Base-by-base conservation (phyloP, 2,113 vertebrate genomes). In the Hypocryptadius cinnamomeus region DNA sequence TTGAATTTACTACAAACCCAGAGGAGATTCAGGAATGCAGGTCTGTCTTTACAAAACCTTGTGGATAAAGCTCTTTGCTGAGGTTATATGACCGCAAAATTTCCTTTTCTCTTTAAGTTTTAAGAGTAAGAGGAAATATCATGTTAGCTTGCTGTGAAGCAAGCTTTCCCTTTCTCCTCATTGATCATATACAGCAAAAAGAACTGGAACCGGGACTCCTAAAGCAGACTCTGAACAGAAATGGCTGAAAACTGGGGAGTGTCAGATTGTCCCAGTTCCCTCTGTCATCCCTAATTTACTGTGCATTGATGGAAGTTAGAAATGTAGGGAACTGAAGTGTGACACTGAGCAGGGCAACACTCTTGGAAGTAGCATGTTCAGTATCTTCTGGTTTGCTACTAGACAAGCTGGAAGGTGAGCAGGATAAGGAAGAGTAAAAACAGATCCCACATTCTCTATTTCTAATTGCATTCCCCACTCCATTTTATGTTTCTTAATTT, bases 381-480 rank as follows among this genome's bases (percentile, higher is more conserved):
- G 1, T 60, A 47, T 18, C 17, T 85, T 63, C 35, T 83, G 8
- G 9, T 78, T 64, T 63, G 24, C 11, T 72, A 6, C 37, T 31
- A 64, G 23, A 42, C 35, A 79, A 65, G 39, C 22, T 64, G 68
- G 13, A 87, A 72, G 13, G 12, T 2, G 10, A 87, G 31, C 5
- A 76, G 28, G 5, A 47, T 19, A 54, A 76, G 4, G 5, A 6
- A 74, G 33, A 60, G 66, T 35, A 57, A 81, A 79, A 69, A 28
- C 4, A 0, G 48, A 31, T n/a, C n/a, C 9, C 24, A 28, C 0
- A 0, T n/a, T 76, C 40, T 89, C 31, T 17, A 19, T 69, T 76
- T 86, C 60, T 31, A 81, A 57, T 30, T 21, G 24, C 8, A 63
- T 73, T n/a, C 15, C 13, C 24, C 1, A 3, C 74, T 31, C 22